Conservation (phyloP, 1,140 invertebrate genomes). For the Penaeus vannamei region DNA sequence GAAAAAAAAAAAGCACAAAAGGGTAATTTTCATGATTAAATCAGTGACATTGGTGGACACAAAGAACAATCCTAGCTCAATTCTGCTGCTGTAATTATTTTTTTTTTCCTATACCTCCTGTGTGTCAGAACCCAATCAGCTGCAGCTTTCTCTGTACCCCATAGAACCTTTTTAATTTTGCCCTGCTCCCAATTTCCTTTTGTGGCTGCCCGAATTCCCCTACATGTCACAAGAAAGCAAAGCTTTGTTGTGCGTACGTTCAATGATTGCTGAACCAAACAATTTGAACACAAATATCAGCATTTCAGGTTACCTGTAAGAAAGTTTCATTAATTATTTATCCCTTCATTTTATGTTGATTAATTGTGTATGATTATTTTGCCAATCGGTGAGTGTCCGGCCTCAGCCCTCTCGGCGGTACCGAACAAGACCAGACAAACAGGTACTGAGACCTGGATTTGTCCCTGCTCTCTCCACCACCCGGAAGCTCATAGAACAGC, state of each 20-base stretch:
- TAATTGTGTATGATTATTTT: slow-evolving; percentile 68
- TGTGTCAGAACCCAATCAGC: slow-evolving; percentile 60
- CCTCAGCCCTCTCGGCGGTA: slow-evolving; percentile 55
- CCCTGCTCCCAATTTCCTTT: slow-evolving; percentile 60
- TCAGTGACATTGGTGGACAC: slow-evolving; percentile 64
- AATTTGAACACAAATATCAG: slow-evolving; percentile 66
- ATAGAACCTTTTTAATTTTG: slow-evolving; percentile 45
- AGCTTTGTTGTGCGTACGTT: slow-evolving; percentile 62
- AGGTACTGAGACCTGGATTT: slow-evolving; percentile 51
- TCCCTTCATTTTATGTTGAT: slow-evolving; percentile 68
- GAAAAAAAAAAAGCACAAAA: slow-evolving; percentile 60
- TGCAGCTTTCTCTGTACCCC: slow-evolving; percentile 64
- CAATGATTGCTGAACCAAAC: slow-evolving; percentile 63
- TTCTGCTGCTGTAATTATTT: slow-evolving; percentile 62
- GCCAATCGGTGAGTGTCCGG: slow-evolving; percentile 65
- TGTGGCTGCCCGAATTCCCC: slow-evolving; percentile 62
- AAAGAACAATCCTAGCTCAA: slow-evolving; percentile 65
- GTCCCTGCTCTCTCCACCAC: slow-evolving; percentile 64
- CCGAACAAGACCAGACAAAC: slow-evolving; percentile 63
- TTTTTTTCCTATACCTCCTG: slow-evolving; percentile 50
- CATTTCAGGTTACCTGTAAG: slow-evolving; percentile 68
- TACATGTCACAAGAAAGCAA: slow-evolving; percentile 63
- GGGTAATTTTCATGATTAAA: slow-evolving; percentile 63
- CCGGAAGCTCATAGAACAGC: slow-evolving; percentile 69
- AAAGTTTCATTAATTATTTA: slow-evolving; percentile 67